phyloP scores from a whole-genome alignment of 2,797 vertebrate genomes.

The Dicrostonyx torquatus region DNA sequence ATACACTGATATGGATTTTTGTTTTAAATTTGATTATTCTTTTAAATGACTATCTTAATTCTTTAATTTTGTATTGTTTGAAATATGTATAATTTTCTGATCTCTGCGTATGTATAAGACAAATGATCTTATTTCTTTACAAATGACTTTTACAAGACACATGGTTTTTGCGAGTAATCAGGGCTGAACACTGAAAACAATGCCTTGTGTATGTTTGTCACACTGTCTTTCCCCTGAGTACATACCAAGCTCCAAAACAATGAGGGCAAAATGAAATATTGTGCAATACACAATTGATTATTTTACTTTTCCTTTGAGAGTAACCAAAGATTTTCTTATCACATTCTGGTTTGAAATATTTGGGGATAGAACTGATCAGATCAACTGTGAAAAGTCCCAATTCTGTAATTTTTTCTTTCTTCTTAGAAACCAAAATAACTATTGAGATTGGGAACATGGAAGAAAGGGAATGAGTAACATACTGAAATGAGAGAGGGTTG shows the following conservation, averaged over 20 bases:
- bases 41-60: background rate
- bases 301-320: conserved; percentile 19
- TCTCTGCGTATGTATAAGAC: background rate
- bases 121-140: background rate
- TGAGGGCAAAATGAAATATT: background rate
- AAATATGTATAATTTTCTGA: conserved; percentile 30
- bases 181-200: background rate
- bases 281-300: background rate
- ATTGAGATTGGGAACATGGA: background rate
- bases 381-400: background rate
- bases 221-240: background rate
- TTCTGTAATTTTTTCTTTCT: background rate
- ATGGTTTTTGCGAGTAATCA: fast-evolving
- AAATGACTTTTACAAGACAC: background rate
- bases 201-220: background rate
- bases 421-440: background rate
- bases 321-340: background rate
- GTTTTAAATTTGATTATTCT: conserved; percentile 20
- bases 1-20: conserved; percentile 12
- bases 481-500: background rate
- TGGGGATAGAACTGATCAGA: background rate
- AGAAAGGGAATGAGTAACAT: background rate
- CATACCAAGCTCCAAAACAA: background rate
- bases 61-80: background rate
- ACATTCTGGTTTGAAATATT: background rate